Conservation (phyloP, 2,797 vertebrate species). For the Okamejei kenojei region DNA sequence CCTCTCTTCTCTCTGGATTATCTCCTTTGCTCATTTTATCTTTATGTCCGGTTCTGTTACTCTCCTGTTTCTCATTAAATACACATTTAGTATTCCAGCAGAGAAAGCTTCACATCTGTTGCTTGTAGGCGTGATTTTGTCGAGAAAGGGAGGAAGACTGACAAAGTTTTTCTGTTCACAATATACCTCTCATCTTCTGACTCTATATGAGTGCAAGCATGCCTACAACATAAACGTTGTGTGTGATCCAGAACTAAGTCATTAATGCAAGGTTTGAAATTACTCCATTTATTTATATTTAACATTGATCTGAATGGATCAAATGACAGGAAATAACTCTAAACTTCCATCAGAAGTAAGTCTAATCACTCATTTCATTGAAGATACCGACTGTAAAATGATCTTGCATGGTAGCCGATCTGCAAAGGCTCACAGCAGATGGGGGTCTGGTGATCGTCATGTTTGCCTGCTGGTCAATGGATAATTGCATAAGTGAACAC, state of each 20-base stretch:
- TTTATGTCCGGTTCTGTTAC: neutral
- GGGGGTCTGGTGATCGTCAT: conserved; percentile 4
- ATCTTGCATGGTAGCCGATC: conserved; percentile 9
- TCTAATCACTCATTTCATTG: conserved; percentile 32
- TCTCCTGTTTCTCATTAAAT: neutral
- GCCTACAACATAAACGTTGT: neutral
- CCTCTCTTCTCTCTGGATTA: neutral
- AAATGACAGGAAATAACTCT: conserved; percentile 26
- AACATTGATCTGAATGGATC: conserved; percentile 29
- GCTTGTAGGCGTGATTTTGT: neutral
- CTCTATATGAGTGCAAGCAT: neutral
- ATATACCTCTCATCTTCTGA: neutral
- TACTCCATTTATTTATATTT: conserved; percentile 31
- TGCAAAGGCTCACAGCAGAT: conserved; percentile 18
- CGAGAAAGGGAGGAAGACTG: neutral
- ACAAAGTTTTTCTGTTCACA: neutral
- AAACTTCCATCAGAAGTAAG: conserved; percentile 29
- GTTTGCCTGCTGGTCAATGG: neutral
- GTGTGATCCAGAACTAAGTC: conserved; percentile 11
- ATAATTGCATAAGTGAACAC: neutral
- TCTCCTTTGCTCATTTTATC: neutral
- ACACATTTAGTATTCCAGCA: neutral
- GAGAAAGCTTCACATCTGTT: neutral
- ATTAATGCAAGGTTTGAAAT: neutral
- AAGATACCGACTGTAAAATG: conserved; percentile 26